Percentiles rank a stretch among this genome's conserved stretches.
These are phyloP conservation scores for Drosophila paulistorum DNA, from an alignment of 1,140 invertebrate species.

Conservation along the genomic window DNA sequence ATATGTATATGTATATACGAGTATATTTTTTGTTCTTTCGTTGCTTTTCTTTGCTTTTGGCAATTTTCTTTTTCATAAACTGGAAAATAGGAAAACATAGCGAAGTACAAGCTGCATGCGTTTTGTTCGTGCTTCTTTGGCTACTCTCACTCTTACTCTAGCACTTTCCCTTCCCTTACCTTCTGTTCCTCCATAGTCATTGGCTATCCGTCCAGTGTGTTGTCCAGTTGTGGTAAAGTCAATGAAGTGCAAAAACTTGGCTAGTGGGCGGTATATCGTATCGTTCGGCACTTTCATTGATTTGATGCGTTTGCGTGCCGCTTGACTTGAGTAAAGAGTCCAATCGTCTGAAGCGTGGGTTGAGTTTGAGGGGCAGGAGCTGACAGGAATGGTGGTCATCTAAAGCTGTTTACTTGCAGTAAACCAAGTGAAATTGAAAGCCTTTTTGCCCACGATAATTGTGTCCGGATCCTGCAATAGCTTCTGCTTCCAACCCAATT, in stretches of 20 bases:
- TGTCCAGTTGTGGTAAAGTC: constrained; percentile 38
- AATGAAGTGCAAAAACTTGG: constrained; percentile 77
- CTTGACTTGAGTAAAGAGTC: constrained; percentile 60
- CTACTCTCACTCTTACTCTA: too few relatives aligned
- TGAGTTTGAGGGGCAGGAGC: neutral
- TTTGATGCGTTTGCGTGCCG: constrained; percentile 80
- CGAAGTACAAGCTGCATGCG: constrained; percentile 55
- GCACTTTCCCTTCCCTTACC: neutral
- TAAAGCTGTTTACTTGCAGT: constrained; percentile 75
- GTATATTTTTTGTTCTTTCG: neutral
- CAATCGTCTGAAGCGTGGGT: constrained; percentile 24
- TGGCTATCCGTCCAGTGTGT: constrained; percentile 25
- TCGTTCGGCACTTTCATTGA: constrained; percentile 68
- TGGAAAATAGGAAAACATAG: constrained; percentile 57
- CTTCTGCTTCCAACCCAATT: constrained; percentile 19
- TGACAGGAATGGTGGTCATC: constrained; percentile 1
- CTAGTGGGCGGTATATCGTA: constrained; percentile 19
- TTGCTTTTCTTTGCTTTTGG: constrained; percentile 47
- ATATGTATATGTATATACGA: neutral
- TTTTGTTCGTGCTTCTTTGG: constrained; percentile 10
- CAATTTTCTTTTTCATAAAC: constrained; percentile 74
- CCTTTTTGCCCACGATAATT: constrained; percentile 66
- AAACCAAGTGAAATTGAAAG: constrained; percentile 78
- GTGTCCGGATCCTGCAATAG: constrained; percentile 51
- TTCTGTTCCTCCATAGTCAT: constrained; percentile 21